Evolutionary conservation across 2,888 invertebrate species (phyloP).

Genomic region (Apotomis turbidana): DNA sequence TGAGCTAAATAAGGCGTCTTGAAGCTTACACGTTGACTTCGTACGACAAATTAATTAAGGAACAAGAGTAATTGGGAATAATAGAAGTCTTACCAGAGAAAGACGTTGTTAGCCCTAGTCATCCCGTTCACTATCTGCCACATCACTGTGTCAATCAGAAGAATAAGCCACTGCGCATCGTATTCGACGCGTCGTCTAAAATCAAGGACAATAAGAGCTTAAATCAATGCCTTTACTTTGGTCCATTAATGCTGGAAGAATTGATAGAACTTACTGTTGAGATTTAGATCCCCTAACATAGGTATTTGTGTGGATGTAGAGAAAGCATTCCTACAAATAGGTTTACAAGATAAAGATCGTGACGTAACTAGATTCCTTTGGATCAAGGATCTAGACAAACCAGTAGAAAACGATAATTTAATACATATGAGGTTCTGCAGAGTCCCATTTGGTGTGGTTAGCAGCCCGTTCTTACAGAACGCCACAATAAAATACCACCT

Average conservation of each 20-base stretch:
- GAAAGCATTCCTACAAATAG: slow-evolving; percentile 46
- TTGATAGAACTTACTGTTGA: slow-evolving; percentile 46
- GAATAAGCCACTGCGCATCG: slow-evolving; percentile 40
- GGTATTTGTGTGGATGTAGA: slow-evolving; percentile 49
- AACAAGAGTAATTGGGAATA: neutral
- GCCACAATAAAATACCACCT: neutral
- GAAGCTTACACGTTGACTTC: neutral
- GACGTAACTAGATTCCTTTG: slow-evolving; percentile 36
- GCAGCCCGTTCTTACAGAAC: neutral
- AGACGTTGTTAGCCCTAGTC: neutral
- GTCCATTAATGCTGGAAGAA: slow-evolving; percentile 48
- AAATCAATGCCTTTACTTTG: slow-evolving; percentile 47
- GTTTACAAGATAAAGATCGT: slow-evolving; percentile 40
- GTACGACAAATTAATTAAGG: neutral
- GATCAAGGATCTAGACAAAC: neutral
- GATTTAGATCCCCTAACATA: slow-evolving; percentile 45
- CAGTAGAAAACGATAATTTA: neutral
- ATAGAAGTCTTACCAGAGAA: slow-evolving; percentile 3
- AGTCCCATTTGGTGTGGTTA: neutral
- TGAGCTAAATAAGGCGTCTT: neutral
- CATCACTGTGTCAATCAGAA: neutral
- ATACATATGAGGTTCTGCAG: neutral
- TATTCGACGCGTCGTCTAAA: slow-evolving; percentile 46
- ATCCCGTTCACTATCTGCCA: slow-evolving; percentile 5
- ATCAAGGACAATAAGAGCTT: slow-evolving; percentile 43